These are phyloP conservation scores for Tamias sibiricus DNA, from an alignment of 2,113 vertebrate genomes.

Conservation along the genomic window DNA sequence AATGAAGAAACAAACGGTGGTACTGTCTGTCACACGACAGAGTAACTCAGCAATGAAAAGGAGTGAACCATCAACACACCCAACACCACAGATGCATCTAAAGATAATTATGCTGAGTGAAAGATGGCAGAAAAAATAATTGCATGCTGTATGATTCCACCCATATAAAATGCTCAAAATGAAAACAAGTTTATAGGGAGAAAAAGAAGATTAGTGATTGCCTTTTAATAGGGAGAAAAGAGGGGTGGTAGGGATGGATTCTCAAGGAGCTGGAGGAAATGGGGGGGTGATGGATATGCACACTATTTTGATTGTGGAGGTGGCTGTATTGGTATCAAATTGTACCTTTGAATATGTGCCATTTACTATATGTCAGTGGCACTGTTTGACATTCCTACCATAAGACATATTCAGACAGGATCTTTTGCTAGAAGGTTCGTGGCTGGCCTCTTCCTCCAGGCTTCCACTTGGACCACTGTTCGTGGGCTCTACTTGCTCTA, in stretches of 20 bases:
- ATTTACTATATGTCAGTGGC: not conserved
- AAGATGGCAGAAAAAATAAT: not conserved
- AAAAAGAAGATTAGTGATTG: not conserved
- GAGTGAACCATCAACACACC: too few species aligned
- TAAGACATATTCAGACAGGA: not conserved
- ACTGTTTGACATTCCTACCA: not conserved
- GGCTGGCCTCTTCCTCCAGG: not conserved
- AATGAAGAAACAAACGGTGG: not conserved
- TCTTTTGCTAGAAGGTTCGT: not conserved
- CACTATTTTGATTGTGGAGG: not conserved
- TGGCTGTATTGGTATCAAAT: not conserved
- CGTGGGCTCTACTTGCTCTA: not conserved
- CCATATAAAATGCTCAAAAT: not conserved
- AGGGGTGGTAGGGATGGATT: not conserved
- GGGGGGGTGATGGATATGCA: not conserved
- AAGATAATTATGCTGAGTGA: not conserved
- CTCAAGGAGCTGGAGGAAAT: not conserved
- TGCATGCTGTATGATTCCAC: not conserved
- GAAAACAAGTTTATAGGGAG: not conserved
- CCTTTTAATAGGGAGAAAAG: not conserved
- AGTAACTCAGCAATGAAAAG: not conserved
- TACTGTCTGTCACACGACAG: accelerated
- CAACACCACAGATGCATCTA: not conserved
- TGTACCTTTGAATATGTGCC: not conserved
- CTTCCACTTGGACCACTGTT: not conserved